These are phyloP conservation scores for Catocala nupta DNA, from an alignment of 2,888 invertebrate genomes.

Conservation along the genomic window DNA sequence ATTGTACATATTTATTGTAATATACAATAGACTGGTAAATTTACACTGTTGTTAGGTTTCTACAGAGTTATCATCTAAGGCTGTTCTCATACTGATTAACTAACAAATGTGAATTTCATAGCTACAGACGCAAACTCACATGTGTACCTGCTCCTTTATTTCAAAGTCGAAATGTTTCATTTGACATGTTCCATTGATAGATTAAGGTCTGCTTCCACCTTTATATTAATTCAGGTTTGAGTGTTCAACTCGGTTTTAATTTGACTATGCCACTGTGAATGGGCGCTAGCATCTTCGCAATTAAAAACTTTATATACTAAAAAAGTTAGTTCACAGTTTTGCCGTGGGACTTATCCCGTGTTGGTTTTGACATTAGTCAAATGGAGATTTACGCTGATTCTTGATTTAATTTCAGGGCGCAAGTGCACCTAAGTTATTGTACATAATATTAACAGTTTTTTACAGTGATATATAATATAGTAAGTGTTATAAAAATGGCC, in stretches of 20 bases:
- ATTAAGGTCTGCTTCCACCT: background rate
- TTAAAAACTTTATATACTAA: background rate
- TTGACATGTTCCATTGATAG: background rate
- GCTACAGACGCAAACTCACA: conserved; percentile 7
- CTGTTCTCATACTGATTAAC: conserved; percentile 56
- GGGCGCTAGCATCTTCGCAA: too few species aligned
- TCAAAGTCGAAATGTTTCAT: background rate
- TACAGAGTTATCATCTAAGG: conserved; percentile 80
- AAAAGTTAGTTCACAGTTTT: background rate
- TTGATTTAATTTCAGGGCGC: background rate
- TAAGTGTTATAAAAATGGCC: conserved; percentile 24
- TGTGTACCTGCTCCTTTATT: conserved; percentile 8
- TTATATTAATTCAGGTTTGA: background rate
- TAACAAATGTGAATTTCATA: conserved; percentile 33
- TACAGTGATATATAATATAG: conserved; percentile 35
- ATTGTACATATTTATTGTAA: conserved; percentile 87
- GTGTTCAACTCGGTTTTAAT: background rate
- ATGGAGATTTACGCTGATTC: background rate
- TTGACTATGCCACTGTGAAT: background rate
- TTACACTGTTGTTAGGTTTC: conserved; percentile 86
- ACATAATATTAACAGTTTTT: conserved; percentile 11
- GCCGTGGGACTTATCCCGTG: background rate
- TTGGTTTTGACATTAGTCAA: background rate
- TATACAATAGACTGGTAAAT: conserved; percentile 87
- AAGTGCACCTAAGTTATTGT: conserved; percentile 8